phyloP scores from a whole-genome alignment of 2,113 vertebrate genomes.

The Pluvianellus socialis region DNA sequence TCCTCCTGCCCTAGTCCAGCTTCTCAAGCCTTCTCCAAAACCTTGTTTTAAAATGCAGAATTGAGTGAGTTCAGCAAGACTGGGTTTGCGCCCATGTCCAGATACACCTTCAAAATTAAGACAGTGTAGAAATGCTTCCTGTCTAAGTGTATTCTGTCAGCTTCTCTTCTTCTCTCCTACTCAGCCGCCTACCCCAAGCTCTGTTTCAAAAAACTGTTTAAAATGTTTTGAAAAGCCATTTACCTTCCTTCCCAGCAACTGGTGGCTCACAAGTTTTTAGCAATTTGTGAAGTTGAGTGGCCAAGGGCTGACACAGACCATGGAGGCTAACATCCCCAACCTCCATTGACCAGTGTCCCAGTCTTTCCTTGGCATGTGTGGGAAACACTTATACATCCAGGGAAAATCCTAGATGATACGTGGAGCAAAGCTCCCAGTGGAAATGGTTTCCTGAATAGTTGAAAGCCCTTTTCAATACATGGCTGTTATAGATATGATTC shows the following conservation, averaged over 20 bases:
- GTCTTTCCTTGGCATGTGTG: neutral
- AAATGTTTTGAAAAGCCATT: neutral
- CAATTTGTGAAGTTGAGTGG: neutral
- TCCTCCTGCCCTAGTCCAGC: neutral
- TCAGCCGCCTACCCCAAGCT: neutral
- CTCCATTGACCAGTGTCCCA: neutral
- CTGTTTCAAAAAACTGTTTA: neutral
- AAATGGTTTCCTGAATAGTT: neutral
- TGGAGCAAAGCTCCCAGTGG: neutral
- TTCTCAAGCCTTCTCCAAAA: neutral
- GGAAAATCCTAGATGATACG: neutral
- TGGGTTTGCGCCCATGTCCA: neutral
- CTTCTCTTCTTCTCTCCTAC: neutral
- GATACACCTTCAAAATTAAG: neutral
- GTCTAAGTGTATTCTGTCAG: neutral
- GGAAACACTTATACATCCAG: neutral
- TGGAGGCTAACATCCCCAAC: neutral
- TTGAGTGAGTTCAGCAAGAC: neutral
- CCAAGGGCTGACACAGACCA: neutral
- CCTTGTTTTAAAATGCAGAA: neutral
- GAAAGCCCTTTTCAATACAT: neutral
- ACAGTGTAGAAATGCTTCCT: neutral
- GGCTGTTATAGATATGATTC: neutral
- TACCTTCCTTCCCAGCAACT: neutral
- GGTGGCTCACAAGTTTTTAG: neutral